Percentiles rank a stretch among this genome's conserved stretches.
Conservation (phyloP, 1,140 invertebrate genomes). For the Neotoxoptera formosana region DNA sequence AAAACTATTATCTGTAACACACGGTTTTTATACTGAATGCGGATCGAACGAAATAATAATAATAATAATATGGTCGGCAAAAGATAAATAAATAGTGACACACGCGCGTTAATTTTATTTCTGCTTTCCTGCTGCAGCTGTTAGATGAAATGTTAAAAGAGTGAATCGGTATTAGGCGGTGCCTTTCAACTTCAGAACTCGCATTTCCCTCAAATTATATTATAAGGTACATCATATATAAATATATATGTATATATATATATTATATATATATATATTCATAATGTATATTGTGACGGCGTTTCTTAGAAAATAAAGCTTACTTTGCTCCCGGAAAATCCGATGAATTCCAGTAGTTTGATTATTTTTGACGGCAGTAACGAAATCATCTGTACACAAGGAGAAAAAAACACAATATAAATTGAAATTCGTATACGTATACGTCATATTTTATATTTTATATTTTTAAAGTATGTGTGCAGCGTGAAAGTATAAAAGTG, state of each 20-base stretch:
- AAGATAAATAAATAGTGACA: too few relatives aligned
- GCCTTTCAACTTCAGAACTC: neutral
- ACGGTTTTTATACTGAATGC: neutral
- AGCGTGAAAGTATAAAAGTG: neutral
- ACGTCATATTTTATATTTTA: neutral
- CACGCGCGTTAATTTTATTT: too few relatives aligned
- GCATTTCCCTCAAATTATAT: neutral
- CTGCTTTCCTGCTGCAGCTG: too few relatives aligned
- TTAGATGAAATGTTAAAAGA: too few relatives aligned
- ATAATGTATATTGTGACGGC: neutral
- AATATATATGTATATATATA: too few relatives aligned
- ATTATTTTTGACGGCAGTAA: conserved; percentile 85
- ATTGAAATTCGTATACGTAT: neutral
- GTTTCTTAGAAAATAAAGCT: conserved; percentile 60
- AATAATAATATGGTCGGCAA: too few relatives aligned
- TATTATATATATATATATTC: too few relatives aligned
- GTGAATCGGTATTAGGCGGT: neutral
- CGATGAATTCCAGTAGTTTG: conserved; percentile 91
- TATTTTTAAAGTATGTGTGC: neutral
- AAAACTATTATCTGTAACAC: neutral
- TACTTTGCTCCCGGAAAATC: conserved; percentile 93
- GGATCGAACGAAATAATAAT: neutral
- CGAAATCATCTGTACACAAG: conserved; percentile 79
- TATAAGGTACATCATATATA: neutral
- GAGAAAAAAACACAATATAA: neutral